Evolutionary conservation across 1,140 invertebrate species (phyloP).

Genomic region (Brachionus rubens): DNA sequence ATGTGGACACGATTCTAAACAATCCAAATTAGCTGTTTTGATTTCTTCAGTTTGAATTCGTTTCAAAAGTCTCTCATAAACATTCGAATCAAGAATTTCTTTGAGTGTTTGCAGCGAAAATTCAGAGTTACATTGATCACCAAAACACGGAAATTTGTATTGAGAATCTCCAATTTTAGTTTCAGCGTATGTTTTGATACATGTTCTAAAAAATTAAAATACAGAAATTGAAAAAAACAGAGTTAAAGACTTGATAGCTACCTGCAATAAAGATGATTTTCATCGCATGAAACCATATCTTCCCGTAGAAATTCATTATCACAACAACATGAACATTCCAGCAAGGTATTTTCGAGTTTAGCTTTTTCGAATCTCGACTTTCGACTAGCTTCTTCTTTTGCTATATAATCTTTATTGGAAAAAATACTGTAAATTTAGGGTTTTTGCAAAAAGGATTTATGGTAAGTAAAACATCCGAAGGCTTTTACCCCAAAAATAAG

Average conservation of each 20-base stretch:
- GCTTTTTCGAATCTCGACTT: slow-evolving; percentile 52
- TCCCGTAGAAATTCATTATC: slow-evolving; percentile 65
- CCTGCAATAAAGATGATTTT: slow-evolving; percentile 66
- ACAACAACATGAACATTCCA: slow-evolving; percentile 65
- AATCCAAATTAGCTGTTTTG: slow-evolving; percentile 64
- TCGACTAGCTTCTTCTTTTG: slow-evolving; percentile 50
- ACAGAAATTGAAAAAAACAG: too few species aligned
- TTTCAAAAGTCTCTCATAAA: slow-evolving; percentile 63
- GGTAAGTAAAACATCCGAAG: too few species aligned
- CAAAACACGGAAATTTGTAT: slow-evolving; percentile 63
- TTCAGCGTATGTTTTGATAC: slow-evolving; percentile 62
- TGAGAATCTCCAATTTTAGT: slow-evolving; percentile 62
- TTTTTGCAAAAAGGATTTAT: neutral
- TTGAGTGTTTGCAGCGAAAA: slow-evolving; percentile 53
- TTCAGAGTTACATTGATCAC: slow-evolving; percentile 53
- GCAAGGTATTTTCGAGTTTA: slow-evolving; percentile 54
- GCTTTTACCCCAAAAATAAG: too few species aligned
- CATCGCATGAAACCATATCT: slow-evolving; percentile 64
- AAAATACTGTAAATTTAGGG: neutral
- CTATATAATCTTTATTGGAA: slow-evolving; percentile 46
- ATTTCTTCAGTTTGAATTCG: slow-evolving; percentile 66
- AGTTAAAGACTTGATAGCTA: too few species aligned
- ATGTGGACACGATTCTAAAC: slow-evolving; percentile 53
- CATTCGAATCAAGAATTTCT: slow-evolving; percentile 60
- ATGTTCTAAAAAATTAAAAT: slow-evolving; percentile 50